These are phyloP conservation scores for Diplazon laetatorius DNA, from an alignment of 2,888 invertebrate genomes.

Conservation along the genomic window DNA sequence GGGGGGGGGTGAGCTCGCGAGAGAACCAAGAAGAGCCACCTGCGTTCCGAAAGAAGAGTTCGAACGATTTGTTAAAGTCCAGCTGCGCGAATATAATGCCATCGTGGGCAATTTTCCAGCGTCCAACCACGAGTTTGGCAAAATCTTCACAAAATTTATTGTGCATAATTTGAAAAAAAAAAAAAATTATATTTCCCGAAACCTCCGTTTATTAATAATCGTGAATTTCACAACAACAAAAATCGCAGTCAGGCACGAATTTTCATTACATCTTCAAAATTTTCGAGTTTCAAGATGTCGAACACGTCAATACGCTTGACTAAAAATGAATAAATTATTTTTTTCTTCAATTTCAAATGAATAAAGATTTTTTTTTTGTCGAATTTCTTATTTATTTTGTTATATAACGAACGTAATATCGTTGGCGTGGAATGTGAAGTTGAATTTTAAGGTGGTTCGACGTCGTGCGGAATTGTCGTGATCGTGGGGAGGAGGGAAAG, in stretches of 20 bases:
- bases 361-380: neutral
- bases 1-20: slow-evolving; percentile 27
- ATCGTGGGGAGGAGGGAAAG: no score
- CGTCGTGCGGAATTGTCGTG: neutral
- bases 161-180: no score
- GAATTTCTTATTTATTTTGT: neutral
- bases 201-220: no score
- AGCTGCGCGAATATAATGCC: slow-evolving; percentile 25
- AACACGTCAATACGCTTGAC: no score
- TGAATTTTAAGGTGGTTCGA: slow-evolving; percentile 1
- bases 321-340: no score
- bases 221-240: no score
- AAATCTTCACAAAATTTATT: no score
- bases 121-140: neutral
- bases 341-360: neutral
- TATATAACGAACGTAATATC: no score
- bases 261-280: neutral
- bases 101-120: slow-evolving; percentile 6
- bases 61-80: slow-evolving; percentile 46
- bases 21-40: slow-evolving; percentile 42
- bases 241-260: no score
- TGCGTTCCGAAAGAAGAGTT: slow-evolving; percentile 52
- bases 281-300: no score
- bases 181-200: no score
- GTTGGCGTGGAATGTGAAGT: no score